Conservation (phyloP, 2,113 vertebrate species). For the Podiceps cristatus region DNA sequence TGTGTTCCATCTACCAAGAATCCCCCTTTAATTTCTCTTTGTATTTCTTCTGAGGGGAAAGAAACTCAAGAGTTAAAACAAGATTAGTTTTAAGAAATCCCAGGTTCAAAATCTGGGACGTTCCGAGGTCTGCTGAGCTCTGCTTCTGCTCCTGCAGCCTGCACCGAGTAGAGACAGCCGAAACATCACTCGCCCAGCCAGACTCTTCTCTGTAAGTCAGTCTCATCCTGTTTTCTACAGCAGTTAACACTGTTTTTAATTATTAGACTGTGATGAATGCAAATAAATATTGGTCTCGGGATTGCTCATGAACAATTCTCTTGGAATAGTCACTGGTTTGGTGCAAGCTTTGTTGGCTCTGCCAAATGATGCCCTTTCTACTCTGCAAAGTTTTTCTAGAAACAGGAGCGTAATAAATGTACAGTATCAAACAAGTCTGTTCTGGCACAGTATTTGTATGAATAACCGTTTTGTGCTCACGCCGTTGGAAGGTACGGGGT, state of each 20-base stretch:
- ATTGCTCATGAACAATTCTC: slow-evolving; percentile 1
- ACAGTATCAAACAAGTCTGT: slow-evolving; percentile 48
- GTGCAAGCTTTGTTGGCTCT: slow-evolving; percentile 41
- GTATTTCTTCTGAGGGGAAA: not conserved
- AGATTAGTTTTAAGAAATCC: not conserved
- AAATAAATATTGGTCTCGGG: slow-evolving; percentile 22
- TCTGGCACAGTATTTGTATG: slow-evolving; percentile 37
- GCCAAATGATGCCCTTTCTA: slow-evolving; percentile 25
- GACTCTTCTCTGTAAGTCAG: not conserved
- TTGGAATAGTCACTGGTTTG: not conserved
- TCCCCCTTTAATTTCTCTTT: not conserved
- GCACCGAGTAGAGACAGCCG: not conserved
- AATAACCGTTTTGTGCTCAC: slow-evolving; percentile 39
- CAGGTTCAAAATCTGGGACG: not conserved
- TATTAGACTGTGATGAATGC: slow-evolving; percentile 26
- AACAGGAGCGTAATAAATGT: not conserved
- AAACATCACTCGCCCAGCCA: not conserved
- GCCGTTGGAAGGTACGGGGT: not conserved
- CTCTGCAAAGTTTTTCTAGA: slow-evolving; percentile 17
- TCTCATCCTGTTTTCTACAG: not conserved
- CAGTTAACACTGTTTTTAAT: slow-evolving; percentile 24
- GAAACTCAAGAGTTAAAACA: not conserved
- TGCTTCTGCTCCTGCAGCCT: not conserved
- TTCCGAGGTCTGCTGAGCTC: not conserved
- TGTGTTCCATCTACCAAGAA: accelerated